Percentiles rank a stretch among this genome's conserved stretches.
Evolutionary conservation across 2,113 vertebrate genomes (phyloP).

Genomic region (Paradoxurus hermaphroditus): DNA sequence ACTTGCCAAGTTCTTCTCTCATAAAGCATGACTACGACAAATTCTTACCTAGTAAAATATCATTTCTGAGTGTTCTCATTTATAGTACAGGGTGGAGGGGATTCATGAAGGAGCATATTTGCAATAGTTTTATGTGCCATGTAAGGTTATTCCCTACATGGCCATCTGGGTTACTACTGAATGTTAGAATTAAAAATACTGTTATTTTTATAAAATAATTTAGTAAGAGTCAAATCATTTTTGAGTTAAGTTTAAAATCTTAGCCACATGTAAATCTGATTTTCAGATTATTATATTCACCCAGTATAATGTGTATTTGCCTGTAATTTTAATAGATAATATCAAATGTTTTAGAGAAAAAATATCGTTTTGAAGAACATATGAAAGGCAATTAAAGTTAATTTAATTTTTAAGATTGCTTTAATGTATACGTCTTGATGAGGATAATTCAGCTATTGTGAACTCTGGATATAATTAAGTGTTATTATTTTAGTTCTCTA

Average conservation of each 20-base stretch:
- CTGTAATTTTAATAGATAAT: neutral
- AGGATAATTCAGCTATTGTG: neutral
- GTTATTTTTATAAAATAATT: neutral
- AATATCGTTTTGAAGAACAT: neutral
- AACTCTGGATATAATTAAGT: neutral
- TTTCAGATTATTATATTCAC: neutral
- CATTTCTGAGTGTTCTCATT: neutral
- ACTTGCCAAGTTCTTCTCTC: neutral
- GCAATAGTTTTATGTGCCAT: neutral
- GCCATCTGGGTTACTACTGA: neutral
- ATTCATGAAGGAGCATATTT: neutral
- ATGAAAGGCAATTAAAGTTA: neutral
- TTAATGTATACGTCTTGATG: neutral
- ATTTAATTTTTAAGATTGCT: neutral
- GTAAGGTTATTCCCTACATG: neutral
- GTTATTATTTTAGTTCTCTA: neutral
- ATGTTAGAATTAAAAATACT: neutral
- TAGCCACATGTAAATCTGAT: neutral
- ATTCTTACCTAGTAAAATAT: neutral
- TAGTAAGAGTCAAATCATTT: neutral
- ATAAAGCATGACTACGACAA: neutral
- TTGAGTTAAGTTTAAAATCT: neutral
- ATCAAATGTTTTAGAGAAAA: neutral
- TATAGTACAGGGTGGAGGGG: accelerated
- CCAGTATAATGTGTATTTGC: neutral